Base-by-base conservation (phyloP, 2,888 invertebrate species). In the Kuschelorhynchus macadamiae region DNA sequence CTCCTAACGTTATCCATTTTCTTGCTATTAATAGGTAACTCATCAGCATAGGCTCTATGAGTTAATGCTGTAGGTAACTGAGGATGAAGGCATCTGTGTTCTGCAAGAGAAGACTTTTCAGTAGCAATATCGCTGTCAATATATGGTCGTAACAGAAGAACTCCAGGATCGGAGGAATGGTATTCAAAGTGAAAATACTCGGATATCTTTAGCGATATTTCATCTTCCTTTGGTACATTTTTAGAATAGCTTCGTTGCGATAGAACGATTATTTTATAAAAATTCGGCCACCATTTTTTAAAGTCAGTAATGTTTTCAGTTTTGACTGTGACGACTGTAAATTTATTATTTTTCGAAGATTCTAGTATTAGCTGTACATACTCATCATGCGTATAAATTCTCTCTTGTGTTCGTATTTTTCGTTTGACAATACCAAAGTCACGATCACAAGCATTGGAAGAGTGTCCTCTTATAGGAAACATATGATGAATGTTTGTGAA, bases 121-220 rank as follows among this genome's bases (percentile, higher is more conserved):
- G 16, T 41, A 41, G 17, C n/a, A 41, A 25, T 25, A 25, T 7
- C 25, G 25, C 25, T 25, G 25, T 25, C 25, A 25, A 25, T 25
- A 25, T 25, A 25, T 25, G 25, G 41, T 17, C 14, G 12, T 41
- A 41, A 16, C 12, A 41, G 41, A 41, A 41, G 41, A 14, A 41
- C 41, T 41, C 41, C 41, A 41, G 14, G 14, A 41, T 41, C 41
- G 41, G 41, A 41, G 41, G 17, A 41, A 41, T 41, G 41, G 25
- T 25, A 25, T 25, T 25, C 25, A 25, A 25, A 25, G 25, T 25
- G 25, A 7, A 25, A 25, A 25, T 25, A 25, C 25, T 36, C 14
- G 36, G 14, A 36, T 36, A 11, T 36, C 11, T 36, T 36, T 36
- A 36, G 3, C 11, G 36, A 3, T 14, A 36, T 11, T 36, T 25